These are phyloP conservation scores for Coluber constrictor DNA, from an alignment of 2,797 vertebrate genomes.

Conservation along the genomic window DNA sequence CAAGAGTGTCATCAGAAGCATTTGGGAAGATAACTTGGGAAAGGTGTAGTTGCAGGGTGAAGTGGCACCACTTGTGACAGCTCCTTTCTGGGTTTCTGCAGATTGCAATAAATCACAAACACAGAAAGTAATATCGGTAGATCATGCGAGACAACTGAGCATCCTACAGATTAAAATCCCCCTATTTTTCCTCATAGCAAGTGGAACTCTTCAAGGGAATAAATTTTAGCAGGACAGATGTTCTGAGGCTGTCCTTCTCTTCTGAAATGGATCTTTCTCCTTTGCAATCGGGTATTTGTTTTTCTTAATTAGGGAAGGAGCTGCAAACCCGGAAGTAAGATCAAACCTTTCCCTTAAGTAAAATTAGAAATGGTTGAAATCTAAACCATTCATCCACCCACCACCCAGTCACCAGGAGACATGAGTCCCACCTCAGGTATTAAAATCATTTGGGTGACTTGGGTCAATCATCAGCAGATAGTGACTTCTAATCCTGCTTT, in stretches of 20 bases:
- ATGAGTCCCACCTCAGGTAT: too few relatives aligned
- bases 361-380: neutral
- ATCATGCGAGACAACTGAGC: neutral
- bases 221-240: neutral
- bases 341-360: neutral
- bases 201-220: neutral
- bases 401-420: too few relatives aligned
- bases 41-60: neutral
- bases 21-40: neutral
- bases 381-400: too few relatives aligned
- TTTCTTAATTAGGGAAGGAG: constrained; percentile 1
- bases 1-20: neutral
- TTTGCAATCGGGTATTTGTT: neutral
- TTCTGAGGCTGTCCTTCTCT: neutral
- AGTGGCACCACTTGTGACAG: neutral
- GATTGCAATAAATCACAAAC: neutral
- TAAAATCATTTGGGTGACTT: too few relatives aligned
- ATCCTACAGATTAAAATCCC: neutral
- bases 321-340: neutral
- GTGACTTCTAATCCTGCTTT: neutral
- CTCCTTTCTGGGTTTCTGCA: neutral
- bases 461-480: neutral
- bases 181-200: neutral
- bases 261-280: neutral
- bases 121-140: neutral